phyloP scores from a whole-genome alignment of 2,113 vertebrate species.

The Rattus rattus region DNA sequence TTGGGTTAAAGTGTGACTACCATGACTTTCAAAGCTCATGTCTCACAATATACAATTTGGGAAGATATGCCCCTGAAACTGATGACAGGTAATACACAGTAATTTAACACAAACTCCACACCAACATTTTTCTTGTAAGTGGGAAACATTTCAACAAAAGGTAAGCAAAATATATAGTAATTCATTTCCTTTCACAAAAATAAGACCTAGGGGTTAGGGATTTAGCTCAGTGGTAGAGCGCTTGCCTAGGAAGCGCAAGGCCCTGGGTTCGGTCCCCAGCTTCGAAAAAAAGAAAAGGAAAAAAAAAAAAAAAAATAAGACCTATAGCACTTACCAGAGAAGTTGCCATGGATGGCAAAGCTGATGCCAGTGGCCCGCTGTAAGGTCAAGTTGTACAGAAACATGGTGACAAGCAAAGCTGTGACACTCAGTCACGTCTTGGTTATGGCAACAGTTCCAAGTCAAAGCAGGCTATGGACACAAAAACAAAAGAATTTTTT shows the following conservation, averaged over 20 bases:
- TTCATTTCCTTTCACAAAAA: neutral
- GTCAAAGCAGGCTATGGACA: conserved; percentile 60
- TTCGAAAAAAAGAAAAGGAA: no score
- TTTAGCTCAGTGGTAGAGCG: no score
- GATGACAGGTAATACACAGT: neutral
- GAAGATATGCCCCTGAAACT: neutral
- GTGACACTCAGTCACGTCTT: conserved; percentile 36
- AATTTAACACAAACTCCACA: neutral
- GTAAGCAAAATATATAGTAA: neutral
- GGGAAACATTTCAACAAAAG: neutral
- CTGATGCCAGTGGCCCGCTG: conserved; percentile 98
- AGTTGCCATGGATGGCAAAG: conserved; percentile 99
- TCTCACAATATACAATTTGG: neutral
- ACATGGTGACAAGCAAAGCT: conserved; percentile 87
- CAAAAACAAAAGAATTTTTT: neutral
- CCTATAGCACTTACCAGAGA: conserved; percentile 91
- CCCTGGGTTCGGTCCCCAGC: no score
- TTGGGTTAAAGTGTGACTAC: neutral
- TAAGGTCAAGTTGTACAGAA: conserved; percentile 97
- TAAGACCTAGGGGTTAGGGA: no score
- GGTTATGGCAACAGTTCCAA: conserved; percentile 25
- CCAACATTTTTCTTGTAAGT: neutral
- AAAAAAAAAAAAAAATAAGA: fast-evolving
- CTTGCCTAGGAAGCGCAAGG: no score
- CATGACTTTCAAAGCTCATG: neutral